phyloP scores from a whole-genome alignment of 2,113 vertebrate genomes.

The Nestor notabilis region DNA sequence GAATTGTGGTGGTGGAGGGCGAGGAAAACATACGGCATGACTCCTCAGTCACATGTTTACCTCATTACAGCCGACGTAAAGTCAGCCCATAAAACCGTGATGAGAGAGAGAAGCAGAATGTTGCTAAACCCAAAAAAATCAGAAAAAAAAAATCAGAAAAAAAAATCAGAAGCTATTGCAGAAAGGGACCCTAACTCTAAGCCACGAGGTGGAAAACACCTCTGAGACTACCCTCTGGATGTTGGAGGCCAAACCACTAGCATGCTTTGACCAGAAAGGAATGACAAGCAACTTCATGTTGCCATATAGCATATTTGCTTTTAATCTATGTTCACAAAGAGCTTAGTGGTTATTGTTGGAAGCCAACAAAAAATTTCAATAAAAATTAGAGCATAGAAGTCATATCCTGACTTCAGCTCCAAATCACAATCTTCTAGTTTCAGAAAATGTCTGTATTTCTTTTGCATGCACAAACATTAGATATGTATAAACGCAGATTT shows the following conservation, averaged over 20 bases:
- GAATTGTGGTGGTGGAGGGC: background rate
- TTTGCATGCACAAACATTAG: background rate
- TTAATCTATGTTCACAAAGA: background rate
- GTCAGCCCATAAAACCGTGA: background rate
- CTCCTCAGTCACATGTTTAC: background rate
- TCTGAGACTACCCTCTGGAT: background rate
- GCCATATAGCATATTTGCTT: background rate
- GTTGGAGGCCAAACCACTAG: background rate
- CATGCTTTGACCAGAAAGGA: background rate
- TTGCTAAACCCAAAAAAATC: fast-evolving
- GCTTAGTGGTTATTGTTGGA: background rate
- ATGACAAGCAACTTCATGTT: background rate
- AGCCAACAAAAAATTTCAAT: background rate
- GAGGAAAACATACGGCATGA: background rate
- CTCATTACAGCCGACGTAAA: background rate
- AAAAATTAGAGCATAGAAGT: background rate
- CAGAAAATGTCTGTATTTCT: background rate
- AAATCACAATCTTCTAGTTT: background rate
- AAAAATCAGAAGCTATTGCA: background rate
- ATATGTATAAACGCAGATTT: background rate
- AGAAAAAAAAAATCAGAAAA: too few relatives aligned
- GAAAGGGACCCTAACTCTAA: background rate
- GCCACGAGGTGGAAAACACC: fast-evolving
- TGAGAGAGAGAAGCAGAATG: background rate
- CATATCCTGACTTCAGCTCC: background rate